Percentiles rank a stretch among this genome's conserved stretches.
Conservation (phyloP, 2,888 invertebrate genomes). For the Andricus curvator region DNA sequence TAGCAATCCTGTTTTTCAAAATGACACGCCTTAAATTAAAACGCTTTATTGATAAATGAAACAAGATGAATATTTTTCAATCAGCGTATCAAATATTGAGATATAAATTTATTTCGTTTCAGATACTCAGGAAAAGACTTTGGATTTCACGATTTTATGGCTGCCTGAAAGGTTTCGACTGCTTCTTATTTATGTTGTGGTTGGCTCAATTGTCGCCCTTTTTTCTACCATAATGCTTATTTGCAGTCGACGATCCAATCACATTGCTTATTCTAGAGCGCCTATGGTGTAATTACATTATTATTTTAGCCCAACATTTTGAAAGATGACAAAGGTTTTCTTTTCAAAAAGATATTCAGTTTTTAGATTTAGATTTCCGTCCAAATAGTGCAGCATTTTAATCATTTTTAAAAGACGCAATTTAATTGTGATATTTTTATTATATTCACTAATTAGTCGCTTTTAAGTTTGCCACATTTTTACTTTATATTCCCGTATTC, state of each 20-base stretch:
- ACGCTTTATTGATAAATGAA: no score
- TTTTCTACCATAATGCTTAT: conserved; percentile 61
- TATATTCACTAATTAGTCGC: background rate
- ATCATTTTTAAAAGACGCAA: background rate
- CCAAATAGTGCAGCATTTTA: background rate
- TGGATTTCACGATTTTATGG: conserved; percentile 89
- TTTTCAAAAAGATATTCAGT: no score
- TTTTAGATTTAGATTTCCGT: background rate
- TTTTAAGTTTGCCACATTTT: background rate
- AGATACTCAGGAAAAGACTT: conserved; percentile 81
- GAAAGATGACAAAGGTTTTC: no score
- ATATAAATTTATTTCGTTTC: conserved; percentile 52
- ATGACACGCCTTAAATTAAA: no score
- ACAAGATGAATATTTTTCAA: no score
- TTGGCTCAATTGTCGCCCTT: conserved; percentile 71
- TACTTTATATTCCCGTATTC: background rate
- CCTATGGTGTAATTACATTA: conserved; percentile 50
- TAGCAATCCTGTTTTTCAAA: no score
- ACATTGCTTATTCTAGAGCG: conserved; percentile 67
- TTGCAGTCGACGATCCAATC: conserved; percentile 64
- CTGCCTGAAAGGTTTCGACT: conserved; percentile 85
- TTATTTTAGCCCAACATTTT: background rate
- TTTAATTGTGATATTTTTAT: background rate
- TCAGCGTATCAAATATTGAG: conserved; percentile 53
- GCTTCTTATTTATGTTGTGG: conserved; percentile 80